phyloP scores from a whole-genome alignment of 2,797 vertebrate species.

The Cryptoprocta ferox region DNA sequence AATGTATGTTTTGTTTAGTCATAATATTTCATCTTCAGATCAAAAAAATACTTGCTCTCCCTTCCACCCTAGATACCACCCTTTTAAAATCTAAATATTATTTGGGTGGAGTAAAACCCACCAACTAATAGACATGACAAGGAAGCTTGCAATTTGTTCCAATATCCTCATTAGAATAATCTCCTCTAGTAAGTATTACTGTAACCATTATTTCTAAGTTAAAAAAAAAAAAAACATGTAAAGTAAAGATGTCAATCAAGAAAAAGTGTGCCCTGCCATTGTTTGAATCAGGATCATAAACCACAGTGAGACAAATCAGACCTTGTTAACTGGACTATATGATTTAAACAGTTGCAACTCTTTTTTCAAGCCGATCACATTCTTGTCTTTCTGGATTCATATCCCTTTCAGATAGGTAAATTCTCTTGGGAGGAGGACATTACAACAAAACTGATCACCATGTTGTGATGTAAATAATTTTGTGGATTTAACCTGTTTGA shows the following conservation, averaged over 20 bases:
- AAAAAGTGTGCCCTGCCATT: neutral
- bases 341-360: neutral
- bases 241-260: neutral
- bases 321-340: neutral
- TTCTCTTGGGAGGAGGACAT: neutral
- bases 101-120: neutral
- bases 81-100: neutral
- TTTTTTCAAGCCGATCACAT: slow-evolving; percentile 8
- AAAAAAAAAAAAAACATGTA: neutral
- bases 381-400: slow-evolving; percentile 18
- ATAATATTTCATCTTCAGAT: neutral
- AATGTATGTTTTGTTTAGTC: neutral
- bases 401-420: slow-evolving; percentile 46
- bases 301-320: neutral
- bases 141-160: neutral
- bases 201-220: neutral
- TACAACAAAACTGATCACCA: slow-evolving; percentile 47
- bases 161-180: neutral
- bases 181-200: neutral
- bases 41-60: neutral
- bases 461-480: slow-evolving; percentile 2
- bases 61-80: neutral
- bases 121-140: neutral
- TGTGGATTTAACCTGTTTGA: slow-evolving; percentile 3
- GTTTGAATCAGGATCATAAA: slow-evolving; percentile 45